Evolutionary conservation across 2,888 invertebrate species (phyloP), one percentile per base, ranked within the genome.

Genomic region (Gymnocheta viridis): DNA sequence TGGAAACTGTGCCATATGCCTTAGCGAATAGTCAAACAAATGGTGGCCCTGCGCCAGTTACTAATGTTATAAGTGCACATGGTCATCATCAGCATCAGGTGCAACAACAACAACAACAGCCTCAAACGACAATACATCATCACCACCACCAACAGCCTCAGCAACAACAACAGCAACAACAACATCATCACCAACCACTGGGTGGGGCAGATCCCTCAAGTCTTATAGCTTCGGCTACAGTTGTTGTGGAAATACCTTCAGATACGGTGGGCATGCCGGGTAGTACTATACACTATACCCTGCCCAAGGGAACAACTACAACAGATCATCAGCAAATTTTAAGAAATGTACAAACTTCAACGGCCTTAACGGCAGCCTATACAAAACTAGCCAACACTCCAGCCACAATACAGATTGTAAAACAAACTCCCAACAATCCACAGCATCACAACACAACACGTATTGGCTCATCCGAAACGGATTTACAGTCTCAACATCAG

Each of bases 1-100:
- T 91, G 76, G 91, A 91, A 81, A 91, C 92, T 1, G 91, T 91
- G 76, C 91, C 91, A 4, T 91, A 91, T 62, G 89, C 91, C 4
- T 82, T 91, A 56, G 89, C 90, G 19, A 88, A 86, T 51, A 82
- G 80, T 32, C 56, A 80, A 44, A 85, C 85, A 19, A 86, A 78
- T 74, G 44, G 70, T 6, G 77, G 85, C 12, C 72, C 85, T 2
- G 83, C 85, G 12, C 82, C 86, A n/a, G 81, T 85, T 9, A 86
- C 69, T 27, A 80, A 78, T 80, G 82, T 77, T 10, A 60, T 82
- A 35, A 70, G 78, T 27, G 27, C 78, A 7, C 79, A 83, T 29
- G 66, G 69, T 17, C 86, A 85, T 19, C 69, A 84, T 9, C 87
- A 81, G 9, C 87, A 73, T 19, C 76, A 67, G 12, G 51, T 82